A percentile compares a stretch with the other conserved stretches of the same genome.
Conservation (phyloP, 2,797 vertebrate species). For the Serranus cabrilla region DNA sequence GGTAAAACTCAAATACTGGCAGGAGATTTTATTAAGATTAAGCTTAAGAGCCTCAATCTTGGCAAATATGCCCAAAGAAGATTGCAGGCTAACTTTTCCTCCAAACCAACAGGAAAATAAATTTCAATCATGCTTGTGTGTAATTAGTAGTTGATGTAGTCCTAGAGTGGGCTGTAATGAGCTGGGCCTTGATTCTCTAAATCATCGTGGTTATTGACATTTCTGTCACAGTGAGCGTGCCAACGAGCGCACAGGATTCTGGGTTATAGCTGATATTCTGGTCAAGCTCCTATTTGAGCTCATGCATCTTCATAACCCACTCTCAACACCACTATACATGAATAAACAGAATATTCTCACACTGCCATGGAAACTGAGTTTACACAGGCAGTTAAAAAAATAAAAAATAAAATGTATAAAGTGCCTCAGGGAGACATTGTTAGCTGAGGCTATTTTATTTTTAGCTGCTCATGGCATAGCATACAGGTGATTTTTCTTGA, state of each 20-base stretch:
- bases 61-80: slow-evolving; percentile 11
- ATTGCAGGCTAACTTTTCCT: slow-evolving; percentile 4
- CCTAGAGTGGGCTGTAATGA: slow-evolving; percentile 23
- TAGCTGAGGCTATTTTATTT: slow-evolving; percentile 15
- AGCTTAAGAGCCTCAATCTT: slow-evolving; percentile 16
- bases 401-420: slow-evolving; percentile 24
- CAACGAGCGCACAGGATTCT: slow-evolving; percentile 1
- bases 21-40: slow-evolving; percentile 18
- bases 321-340: slow-evolving; percentile 43
- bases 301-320: slow-evolving; percentile 35
- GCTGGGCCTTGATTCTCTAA: slow-evolving; percentile 15
- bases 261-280: slow-evolving; percentile 16
- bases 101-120: slow-evolving; percentile 3
- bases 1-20: slow-evolving; percentile 10
- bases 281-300: slow-evolving; percentile 25
- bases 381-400: slow-evolving; percentile 15
- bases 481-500: too few species aligned
- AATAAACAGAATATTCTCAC: slow-evolving; percentile 44
- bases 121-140: slow-evolving; percentile 25
- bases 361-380: slow-evolving; percentile 71
- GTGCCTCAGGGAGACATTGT: slow-evolving; percentile 5
- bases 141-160: slow-evolving; percentile 29
- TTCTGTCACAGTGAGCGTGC: slow-evolving; percentile 9
- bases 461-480: not conserved
- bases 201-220: slow-evolving; percentile 16